Conservation (phyloP, 2,113 vertebrate genomes). For the Menidia beryllina region DNA sequence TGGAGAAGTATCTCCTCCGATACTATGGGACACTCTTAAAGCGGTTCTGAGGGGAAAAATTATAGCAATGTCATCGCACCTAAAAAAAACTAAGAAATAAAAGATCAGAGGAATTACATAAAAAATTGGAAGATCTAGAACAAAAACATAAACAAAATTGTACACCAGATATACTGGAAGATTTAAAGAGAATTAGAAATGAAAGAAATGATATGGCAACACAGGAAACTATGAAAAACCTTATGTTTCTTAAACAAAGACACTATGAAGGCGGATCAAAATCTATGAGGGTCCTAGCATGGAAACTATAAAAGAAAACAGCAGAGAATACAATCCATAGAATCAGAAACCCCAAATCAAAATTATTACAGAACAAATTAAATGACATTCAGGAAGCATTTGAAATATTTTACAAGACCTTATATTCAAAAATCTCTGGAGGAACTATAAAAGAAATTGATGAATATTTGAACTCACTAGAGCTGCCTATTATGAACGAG, state of each 20-base stretch:
- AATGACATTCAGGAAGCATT: neutral
- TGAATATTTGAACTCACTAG: neutral
- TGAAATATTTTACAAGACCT: neutral
- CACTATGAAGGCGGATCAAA: neutral
- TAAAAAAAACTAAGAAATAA: neutral
- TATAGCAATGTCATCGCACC: neutral
- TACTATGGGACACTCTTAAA: neutral
- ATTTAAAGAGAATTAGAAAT: neutral
- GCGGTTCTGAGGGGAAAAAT: neutral
- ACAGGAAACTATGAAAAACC: neutral
- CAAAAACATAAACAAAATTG: too few relatives aligned
- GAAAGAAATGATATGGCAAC: neutral
- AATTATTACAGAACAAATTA: neutral
- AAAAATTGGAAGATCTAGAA: too few relatives aligned
- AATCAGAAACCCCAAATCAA: neutral
- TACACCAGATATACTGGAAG: too few relatives aligned
- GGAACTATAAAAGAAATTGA: neutral
- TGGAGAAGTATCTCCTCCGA: neutral
- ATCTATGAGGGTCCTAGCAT: neutral
- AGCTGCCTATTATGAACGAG: neutral
- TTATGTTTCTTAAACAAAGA: conserved; percentile 14
- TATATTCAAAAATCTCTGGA: neutral
- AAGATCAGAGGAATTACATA: neutral
- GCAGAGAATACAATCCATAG: neutral
- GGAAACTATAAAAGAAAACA: neutral